Percentiles rank a stretch among this genome's conserved stretches.
These are phyloP conservation scores for Tragelaphus strepsiceros DNA, from an alignment of 2,113 vertebrate genomes.

Conservation along the genomic window DNA sequence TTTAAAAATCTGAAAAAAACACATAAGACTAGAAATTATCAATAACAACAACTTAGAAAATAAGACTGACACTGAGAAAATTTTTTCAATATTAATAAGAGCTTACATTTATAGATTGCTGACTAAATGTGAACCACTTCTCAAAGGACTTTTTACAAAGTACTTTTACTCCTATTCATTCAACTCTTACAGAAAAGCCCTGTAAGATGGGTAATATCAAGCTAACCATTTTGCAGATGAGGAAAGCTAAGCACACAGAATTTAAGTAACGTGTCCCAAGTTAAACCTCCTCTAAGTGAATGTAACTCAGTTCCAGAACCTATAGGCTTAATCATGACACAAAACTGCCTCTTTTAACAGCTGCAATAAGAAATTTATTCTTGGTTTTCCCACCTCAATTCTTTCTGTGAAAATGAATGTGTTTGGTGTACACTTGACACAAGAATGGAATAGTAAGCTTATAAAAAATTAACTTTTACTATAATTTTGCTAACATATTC, in stretches of 20 bases:
- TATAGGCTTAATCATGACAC: not conserved
- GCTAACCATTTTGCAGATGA: not conserved
- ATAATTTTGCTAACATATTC: not conserved
- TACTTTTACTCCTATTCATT: not conserved
- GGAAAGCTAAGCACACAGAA: not conserved
- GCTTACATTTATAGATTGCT: not conserved
- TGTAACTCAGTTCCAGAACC: not conserved
- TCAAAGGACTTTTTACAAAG: not conserved
- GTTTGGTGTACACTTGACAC: not conserved
- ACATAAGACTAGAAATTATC: not conserved
- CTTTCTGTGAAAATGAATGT: not conserved
- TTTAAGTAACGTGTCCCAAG: not conserved
- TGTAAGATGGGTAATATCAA: not conserved
- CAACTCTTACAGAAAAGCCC: not conserved
- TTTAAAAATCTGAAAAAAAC: not conserved
- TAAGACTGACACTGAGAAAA: not conserved
- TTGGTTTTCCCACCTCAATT: not conserved
- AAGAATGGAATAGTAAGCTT: not conserved
- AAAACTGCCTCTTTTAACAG: not conserved
- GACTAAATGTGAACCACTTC: not conserved
- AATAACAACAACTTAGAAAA: not conserved
- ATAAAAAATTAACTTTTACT: not conserved
- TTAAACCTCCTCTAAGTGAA: not conserved
- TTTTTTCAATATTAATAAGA: not conserved
- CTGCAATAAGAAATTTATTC: not conserved